phyloP scores from a whole-genome alignment of 2,113 vertebrate genomes.

The Blennius ocellaris region DNA sequence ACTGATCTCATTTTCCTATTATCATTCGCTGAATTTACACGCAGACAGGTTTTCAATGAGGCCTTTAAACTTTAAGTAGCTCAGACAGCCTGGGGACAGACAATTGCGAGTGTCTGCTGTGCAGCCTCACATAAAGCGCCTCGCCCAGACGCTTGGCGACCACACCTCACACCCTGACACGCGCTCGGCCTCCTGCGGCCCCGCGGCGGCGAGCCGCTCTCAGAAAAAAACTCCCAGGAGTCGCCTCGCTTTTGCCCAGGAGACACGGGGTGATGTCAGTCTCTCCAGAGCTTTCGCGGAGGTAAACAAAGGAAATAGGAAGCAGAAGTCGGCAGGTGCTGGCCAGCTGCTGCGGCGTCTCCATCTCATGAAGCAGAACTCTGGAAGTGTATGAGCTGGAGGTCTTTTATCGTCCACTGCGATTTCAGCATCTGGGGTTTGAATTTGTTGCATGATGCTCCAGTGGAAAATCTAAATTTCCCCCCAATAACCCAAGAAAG shows the following conservation, averaged over 20 bases:
- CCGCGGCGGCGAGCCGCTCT: background rate
- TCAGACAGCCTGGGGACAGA: slow-evolving; percentile 33
- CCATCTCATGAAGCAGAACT: slow-evolving; percentile 48
- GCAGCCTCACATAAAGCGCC: slow-evolving; percentile 38
- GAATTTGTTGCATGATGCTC: slow-evolving; percentile 26
- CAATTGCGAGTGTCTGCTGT: slow-evolving; percentile 30
- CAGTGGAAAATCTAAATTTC: slow-evolving; percentile 24
- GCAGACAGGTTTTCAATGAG: slow-evolving; percentile 19
- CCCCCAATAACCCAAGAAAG: slow-evolving; percentile 8
- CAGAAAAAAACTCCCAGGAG: slow-evolving; percentile 48
- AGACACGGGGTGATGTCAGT: slow-evolving; percentile 73
- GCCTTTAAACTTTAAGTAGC: slow-evolving; percentile 10
- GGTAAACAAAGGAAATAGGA: slow-evolving; percentile 78
- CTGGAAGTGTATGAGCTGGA: slow-evolving; percentile 26
- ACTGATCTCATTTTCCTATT: slow-evolving; percentile 32
- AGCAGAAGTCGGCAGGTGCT: slow-evolving; percentile 75
- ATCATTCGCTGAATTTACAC: slow-evolving; percentile 22
- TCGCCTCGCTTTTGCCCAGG: slow-evolving; percentile 56
- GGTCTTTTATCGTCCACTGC: slow-evolving; percentile 17
- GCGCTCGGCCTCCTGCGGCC: slow-evolving; percentile 26
- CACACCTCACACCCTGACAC: slow-evolving; percentile 42
- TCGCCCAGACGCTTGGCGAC: slow-evolving; percentile 25
- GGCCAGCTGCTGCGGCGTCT: slow-evolving; percentile 72
- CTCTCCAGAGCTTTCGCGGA: slow-evolving; percentile 67
- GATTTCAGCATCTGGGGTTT: slow-evolving; percentile 39